Evolutionary conservation across 1,140 invertebrate species (phyloP), one percentile per base, ranked within the genome.

Genomic region (Drepana arcuata): DNA sequence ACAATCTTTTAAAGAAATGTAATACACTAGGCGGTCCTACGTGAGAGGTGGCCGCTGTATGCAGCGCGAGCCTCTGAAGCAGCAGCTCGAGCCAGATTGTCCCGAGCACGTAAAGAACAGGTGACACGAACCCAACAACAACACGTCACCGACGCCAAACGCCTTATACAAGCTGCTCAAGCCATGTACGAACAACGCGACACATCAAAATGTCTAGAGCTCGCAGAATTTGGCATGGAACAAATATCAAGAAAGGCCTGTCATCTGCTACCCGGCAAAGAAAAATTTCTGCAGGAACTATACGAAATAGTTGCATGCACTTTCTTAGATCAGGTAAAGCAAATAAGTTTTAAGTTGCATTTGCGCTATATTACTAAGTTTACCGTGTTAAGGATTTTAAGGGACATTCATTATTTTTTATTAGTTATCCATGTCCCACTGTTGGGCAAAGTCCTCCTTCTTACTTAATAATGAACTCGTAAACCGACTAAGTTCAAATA

Each of bases 151-250:
- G 69, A 78, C 21, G 71, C 73, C 1, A 51, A 55, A 7, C 60
- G 75, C 1, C 51, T 81, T 2, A 34, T 81, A 4, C 31, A 46
- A 16, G 54, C 68, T 9, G 18, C 18, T 12, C 42, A 62, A 26
- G 41, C 40, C 1, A 37, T 60, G 13, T 53, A 47, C 9, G 55
- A 75, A 13, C 45, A 66, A 50, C 52, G 51, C 18, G 66, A 81
- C 18, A 78, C 77, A 0, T 34, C 43, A 1, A 81, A 65, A 45
- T 78, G 73, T 37, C 25, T 81, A 9, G 77, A 81, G 46, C 34
- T 52, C 3, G 73, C 70, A 1, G 65, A 78, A 39, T 81, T 78
- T 33, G 77, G 47, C 2, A 65, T 81, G 55, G 65, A 81, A 39
- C 73, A 72, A 49, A 74, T 81, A 33, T 33, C 59, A 10, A 62